Conservation (phyloP, 1,140 invertebrate genomes). For the Pseudobourletiella spinata region DNA sequence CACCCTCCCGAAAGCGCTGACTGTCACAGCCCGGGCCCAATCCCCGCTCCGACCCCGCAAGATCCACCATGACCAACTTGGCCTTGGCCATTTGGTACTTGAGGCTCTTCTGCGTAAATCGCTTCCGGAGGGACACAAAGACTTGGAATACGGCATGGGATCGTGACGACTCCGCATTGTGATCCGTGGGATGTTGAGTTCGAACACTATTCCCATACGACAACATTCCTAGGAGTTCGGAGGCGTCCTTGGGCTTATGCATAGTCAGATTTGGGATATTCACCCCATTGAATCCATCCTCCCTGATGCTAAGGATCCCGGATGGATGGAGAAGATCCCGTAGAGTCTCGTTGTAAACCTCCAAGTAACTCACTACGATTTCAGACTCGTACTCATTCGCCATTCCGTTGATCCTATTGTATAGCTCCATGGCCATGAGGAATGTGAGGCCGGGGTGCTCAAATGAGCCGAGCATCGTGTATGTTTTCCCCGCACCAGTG, state of each 20-base stretch:
- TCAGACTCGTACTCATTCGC: constrained; percentile 62
- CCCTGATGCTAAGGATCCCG: constrained; percentile 66
- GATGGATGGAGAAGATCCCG: constrained; percentile 74
- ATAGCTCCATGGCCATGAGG: constrained; percentile 81
- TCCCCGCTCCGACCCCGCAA: constrained; percentile 87
- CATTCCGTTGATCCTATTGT: constrained; percentile 64
- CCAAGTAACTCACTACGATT: constrained; percentile 45
- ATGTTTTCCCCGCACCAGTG: constrained; percentile 93
- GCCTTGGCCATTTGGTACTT: constrained; percentile 48
- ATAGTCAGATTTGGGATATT: constrained; percentile 76
- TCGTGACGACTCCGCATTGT: constrained; percentile 90
- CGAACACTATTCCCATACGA: constrained; percentile 80
- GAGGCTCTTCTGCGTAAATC: constrained; percentile 3
- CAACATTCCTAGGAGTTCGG: constrained; percentile 74
- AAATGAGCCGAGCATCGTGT: constrained; percentile 85
- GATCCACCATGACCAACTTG: constrained; percentile 87
- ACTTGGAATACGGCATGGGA: constrained; percentile 95
- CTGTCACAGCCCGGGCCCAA: constrained; percentile 60
- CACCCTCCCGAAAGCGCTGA: constrained; percentile 78
- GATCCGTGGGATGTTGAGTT: constrained; percentile 94
- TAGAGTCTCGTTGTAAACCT: constrained; percentile 91
- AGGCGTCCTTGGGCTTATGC: constrained; percentile 63
- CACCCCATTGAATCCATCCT: constrained; percentile 67
- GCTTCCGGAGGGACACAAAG: constrained; percentile 36
- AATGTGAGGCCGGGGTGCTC: constrained; percentile 86